Evolutionary conservation across 2,113 vertebrate species (phyloP).

Genomic region (Cyanoramphus novaezelandiae): DNA sequence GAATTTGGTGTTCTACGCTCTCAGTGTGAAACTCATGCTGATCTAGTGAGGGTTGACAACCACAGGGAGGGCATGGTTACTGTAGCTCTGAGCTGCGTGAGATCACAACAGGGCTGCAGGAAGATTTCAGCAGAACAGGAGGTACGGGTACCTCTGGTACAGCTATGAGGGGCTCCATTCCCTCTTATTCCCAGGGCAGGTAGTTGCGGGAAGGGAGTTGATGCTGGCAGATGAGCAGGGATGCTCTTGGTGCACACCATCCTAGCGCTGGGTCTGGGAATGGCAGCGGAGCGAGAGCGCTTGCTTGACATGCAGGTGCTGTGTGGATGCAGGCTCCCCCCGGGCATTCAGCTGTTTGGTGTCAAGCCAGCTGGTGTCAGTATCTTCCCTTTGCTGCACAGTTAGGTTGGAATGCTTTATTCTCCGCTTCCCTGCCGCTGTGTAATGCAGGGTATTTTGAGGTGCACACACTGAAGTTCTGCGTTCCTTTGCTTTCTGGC

Average conservation of each 20-base stretch:
- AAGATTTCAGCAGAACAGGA: neutral
- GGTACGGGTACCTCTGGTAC: neutral
- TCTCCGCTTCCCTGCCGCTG: neutral
- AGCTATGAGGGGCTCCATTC: neutral
- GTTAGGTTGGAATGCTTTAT: neutral
- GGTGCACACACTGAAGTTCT: neutral
- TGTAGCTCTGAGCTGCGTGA: neutral
- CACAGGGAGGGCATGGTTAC: fast-evolving
- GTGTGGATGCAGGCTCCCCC: fast-evolving
- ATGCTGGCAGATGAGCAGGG: neutral
- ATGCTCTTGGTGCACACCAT: no score
- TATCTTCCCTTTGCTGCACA: neutral
- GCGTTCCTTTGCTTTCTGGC: neutral
- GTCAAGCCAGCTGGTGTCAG: neutral
- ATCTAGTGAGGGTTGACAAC: neutral
- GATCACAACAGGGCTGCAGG: neutral
- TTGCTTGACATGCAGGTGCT: neutral
- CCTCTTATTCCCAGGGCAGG: neutral
- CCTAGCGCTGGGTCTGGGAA: neutral
- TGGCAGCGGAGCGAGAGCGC: neutral
- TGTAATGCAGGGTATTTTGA: neutral
- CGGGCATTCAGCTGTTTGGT: neutral
- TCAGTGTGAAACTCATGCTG: neutral
- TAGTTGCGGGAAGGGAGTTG: neutral
- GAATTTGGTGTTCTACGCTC: neutral